A percentile compares a stretch with the other conserved stretches of the same genome.
Conservation (phyloP, 2,797 vertebrate genomes). For the Phrynocephalus guinanensis region DNA sequence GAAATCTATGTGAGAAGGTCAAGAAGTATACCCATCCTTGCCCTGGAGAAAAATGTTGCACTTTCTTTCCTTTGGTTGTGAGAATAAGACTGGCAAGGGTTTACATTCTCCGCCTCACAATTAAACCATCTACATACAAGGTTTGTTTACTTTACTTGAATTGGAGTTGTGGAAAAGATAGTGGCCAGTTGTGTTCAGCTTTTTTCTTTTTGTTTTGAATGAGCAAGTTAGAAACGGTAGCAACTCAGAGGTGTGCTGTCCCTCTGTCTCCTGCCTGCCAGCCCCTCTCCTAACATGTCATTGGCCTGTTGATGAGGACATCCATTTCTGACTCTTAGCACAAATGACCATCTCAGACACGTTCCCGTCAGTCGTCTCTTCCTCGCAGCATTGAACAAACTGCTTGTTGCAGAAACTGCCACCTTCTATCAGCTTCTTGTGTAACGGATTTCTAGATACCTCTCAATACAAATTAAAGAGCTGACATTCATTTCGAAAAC, state of each 20-base stretch:
- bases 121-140: not conserved
- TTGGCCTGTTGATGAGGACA: slow-evolving; percentile 49
- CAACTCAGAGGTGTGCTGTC: slow-evolving; percentile 25
- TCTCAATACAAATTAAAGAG: slow-evolving; percentile 70
- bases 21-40: too few relatives aligned
- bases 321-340: slow-evolving; percentile 60
- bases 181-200: not conserved
- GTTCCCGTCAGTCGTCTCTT: not conserved
- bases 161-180: not conserved
- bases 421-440: slow-evolving; percentile 63
- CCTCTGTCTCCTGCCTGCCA: slow-evolving; percentile 50
- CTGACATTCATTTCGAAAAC: slow-evolving; percentile 71
- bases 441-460: slow-evolving; percentile 70
- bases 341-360: slow-evolving; percentile 34
- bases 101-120: too few relatives aligned
- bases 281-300: slow-evolving; percentile 45
- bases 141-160: not conserved
- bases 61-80: too few relatives aligned
- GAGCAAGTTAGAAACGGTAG: not conserved
- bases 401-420: slow-evolving; percentile 56
- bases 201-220: not conserved
- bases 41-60: too few relatives aligned
- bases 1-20: too few relatives aligned
- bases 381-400: slow-evolving; percentile 49
- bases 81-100: too few relatives aligned